Evolutionary conservation across 2,888 invertebrate genomes (phyloP).

Genomic region (Phortica okadai): DNA sequence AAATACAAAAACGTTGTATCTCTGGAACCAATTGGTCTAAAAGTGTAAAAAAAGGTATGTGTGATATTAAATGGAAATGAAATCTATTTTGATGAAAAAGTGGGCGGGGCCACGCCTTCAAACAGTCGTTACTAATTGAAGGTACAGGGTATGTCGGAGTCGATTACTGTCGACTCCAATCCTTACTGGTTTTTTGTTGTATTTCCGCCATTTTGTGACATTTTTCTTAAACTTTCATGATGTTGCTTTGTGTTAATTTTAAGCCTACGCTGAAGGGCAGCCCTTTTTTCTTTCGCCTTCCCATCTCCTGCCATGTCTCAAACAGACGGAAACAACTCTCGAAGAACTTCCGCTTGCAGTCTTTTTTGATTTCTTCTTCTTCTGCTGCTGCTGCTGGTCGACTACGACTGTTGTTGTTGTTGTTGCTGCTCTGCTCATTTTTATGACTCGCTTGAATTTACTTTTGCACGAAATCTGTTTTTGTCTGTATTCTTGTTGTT

Average conservation of each 20-base stretch:
- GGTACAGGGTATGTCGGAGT: too few species aligned
- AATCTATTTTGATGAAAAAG: too few species aligned
- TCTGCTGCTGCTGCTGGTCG: neutral
- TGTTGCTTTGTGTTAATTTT: slow-evolving; percentile 1
- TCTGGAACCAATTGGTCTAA: too few species aligned
- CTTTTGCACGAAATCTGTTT: neutral
- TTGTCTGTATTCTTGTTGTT: slow-evolving; percentile 18
- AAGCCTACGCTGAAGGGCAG: neutral
- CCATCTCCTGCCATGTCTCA: neutral
- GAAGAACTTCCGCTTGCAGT: neutral
- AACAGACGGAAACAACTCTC: neutral
- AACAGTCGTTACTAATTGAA: too few species aligned
- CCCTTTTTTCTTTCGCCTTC: neutral
- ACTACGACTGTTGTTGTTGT: too few species aligned
- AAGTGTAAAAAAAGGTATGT: too few species aligned
- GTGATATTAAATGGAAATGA: too few species aligned
- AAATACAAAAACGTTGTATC: too few species aligned
- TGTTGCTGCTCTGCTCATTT: too few species aligned
- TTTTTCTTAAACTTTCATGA: neutral
- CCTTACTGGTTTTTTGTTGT: neutral
- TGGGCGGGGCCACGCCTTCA: too few species aligned
- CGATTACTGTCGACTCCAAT: too few species aligned
- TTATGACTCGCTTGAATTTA: slow-evolving; percentile 14
- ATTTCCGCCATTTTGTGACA: neutral
- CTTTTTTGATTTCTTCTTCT: neutral